A percentile compares a stretch with the other conserved stretches of the same genome.
Evolutionary conservation across 2,797 vertebrate genomes (phyloP).

Genomic region (Chiroxiphia lanceolata): DNA sequence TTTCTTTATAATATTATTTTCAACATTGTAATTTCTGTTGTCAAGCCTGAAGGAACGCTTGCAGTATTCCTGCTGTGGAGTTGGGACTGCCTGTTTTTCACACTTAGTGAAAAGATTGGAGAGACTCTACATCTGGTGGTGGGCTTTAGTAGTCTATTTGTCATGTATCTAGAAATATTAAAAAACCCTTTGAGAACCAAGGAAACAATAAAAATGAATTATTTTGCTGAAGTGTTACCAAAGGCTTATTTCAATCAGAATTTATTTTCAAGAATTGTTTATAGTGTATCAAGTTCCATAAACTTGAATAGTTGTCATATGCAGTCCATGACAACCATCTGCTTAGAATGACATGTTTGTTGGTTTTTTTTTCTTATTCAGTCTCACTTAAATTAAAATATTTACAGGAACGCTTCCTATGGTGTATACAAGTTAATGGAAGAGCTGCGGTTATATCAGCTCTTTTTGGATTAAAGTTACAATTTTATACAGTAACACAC

Average conservation of each 20-base stretch:
- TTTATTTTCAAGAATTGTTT: background rate
- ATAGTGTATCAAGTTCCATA: background rate
- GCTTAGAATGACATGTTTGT: conserved; percentile 11
- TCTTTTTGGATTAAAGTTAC: background rate
- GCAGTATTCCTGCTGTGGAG: background rate
- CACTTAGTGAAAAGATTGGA: background rate
- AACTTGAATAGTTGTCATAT: background rate
- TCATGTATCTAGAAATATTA: background rate
- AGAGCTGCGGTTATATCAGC: background rate
- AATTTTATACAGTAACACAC: background rate
- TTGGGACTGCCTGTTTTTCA: background rate
- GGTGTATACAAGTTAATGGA: conserved; percentile 3
- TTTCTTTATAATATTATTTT: background rate
- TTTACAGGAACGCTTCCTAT: conserved; percentile 37
- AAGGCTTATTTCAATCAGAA: background rate
- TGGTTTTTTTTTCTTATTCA: background rate
- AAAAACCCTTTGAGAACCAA: background rate
- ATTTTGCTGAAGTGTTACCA: background rate
- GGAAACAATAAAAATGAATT: background rate
- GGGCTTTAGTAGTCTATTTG: background rate
- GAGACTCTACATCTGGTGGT: background rate
- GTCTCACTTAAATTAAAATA: conserved; percentile 61
- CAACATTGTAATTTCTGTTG: background rate
- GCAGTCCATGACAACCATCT: conserved; percentile 59
- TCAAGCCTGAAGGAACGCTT: background rate